phyloP scores from a whole-genome alignment of 2,113 vertebrate species.

The Aptenodytes forsteri region DNA sequence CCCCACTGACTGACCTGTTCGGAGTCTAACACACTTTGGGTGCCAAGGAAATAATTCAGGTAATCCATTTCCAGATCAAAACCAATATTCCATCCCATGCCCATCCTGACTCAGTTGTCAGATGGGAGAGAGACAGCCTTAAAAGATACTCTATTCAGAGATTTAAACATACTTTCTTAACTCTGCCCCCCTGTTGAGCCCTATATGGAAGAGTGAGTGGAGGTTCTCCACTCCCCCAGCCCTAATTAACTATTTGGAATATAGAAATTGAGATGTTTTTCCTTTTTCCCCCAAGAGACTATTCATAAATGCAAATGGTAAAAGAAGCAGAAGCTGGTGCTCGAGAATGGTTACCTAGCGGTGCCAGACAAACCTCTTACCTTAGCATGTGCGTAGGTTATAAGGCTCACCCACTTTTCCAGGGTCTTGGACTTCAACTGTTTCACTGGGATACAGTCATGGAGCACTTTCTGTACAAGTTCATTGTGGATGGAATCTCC shows the following conservation, averaged over 20 bases:
- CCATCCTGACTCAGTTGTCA: not conserved
- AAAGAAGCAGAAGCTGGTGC: not conserved
- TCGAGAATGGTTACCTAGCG: not conserved
- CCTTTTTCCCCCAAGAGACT: not conserved
- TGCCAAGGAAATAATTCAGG: not conserved
- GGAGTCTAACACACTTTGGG: not conserved
- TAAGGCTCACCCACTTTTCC: constrained; percentile 84
- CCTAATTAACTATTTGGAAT: not conserved
- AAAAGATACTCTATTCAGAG: not conserved
- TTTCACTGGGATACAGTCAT: constrained; percentile 81
- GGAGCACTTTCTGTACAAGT: constrained; percentile 77
- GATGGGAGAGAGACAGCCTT: not conserved
- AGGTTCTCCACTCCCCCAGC: not conserved
- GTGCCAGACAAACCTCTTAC: constrained; percentile 68
- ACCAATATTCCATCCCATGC: not conserved
- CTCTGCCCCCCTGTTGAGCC: not conserved
- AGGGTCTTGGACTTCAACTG: constrained; percentile 84
- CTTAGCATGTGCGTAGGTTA: constrained; percentile 81
- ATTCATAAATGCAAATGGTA: not conserved
- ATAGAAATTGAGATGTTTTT: not conserved
- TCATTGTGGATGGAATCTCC: constrained; percentile 69
- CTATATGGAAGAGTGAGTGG: not conserved
- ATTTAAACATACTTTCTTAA: not conserved
- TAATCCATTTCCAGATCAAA: not conserved
- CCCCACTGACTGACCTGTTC: not conserved